A percentile compares a stretch with the other conserved stretches of the same genome.
Conservation (phyloP, 2,888 invertebrate species). For the Imbricaverruca yamaguchii region DNA sequence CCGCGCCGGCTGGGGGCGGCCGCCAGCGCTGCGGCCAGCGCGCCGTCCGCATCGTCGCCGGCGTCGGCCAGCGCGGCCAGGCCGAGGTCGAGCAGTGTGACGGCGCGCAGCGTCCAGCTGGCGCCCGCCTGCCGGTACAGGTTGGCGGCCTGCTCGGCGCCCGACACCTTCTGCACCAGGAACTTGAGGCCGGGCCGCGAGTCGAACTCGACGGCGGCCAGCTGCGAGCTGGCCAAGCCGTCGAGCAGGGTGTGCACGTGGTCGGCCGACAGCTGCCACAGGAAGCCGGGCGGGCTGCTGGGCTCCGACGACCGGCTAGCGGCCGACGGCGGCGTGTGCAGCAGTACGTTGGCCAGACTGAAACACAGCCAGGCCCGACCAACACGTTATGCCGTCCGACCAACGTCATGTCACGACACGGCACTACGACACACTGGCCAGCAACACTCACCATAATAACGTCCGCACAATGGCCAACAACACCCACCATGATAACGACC, state of each 20-base stretch:
- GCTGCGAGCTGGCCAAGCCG: conserved; percentile 72
- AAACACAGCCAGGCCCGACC: conserved; percentile 21
- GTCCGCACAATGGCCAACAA: no score
- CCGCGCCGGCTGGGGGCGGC: background rate
- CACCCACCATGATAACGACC: no score
- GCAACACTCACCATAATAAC: no score
- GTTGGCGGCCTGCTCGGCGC: conserved; percentile 75
- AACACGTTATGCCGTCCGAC: no score
- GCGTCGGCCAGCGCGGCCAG: conserved; percentile 49
- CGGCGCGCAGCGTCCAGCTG: conserved; percentile 72
- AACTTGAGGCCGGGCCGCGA: conserved; percentile 86
- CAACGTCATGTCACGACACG: no score
- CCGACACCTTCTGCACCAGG: conserved; percentile 84
- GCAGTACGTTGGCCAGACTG: conserved; percentile 45
- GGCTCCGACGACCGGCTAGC: conserved; percentile 25
- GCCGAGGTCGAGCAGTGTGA: conserved; percentile 76
- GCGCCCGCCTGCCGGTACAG: conserved; percentile 88
- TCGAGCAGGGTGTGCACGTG: conserved; percentile 64
- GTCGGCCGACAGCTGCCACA: conserved; percentile 43
- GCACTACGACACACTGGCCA: no score
- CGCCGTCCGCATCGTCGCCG: conserved; percentile 6
- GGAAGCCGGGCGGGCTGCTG: conserved; percentile 37
- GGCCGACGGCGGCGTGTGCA: conserved; percentile 31
- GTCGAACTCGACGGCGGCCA: conserved; percentile 77
- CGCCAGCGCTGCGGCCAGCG: background rate